A percentile compares a stretch with the other conserved stretches of the same genome.
Conservation (phyloP, 1,140 invertebrate genomes). For the Caerostris extrusa region DNA sequence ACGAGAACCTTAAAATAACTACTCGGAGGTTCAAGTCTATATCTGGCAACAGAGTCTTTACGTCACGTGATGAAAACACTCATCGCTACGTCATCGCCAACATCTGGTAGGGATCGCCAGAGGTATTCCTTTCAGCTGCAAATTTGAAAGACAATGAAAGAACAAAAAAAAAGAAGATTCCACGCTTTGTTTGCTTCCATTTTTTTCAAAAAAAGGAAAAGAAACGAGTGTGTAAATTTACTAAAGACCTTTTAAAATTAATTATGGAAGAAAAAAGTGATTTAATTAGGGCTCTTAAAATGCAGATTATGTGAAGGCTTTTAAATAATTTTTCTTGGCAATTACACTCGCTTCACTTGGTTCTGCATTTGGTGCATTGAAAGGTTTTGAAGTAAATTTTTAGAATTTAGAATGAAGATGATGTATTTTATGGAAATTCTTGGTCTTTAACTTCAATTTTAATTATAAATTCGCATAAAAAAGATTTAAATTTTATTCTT, state of each 20-base stretch:
- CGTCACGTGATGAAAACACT: slow-evolving; percentile 72
- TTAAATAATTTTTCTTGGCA: too few species aligned
- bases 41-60: slow-evolving; percentile 59
- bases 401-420: too few species aligned
- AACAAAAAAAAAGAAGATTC: not conserved
- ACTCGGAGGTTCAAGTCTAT: slow-evolving; percentile 55
- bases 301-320: not conserved
- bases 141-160: not conserved
- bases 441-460: too few species aligned
- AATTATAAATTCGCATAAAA: too few species aligned
- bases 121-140: slow-evolving; percentile 56
- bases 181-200: not conserved
- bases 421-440: too few species aligned
- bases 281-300: not conserved
- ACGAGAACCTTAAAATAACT: slow-evolving; percentile 70
- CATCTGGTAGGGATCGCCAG: slow-evolving; percentile 65
- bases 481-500: too few species aligned
- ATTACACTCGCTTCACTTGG: too few species aligned
- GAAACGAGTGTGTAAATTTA: not conserved
- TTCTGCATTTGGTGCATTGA: too few species aligned
- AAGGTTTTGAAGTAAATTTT: too few species aligned
- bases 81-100: slow-evolving; percentile 45
- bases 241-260: not conserved
- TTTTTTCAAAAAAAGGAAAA: not conserved
- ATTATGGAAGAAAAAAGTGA: not conserved